Evolutionary conservation across 2,113 vertebrate genomes (phyloP), one percentile per base, ranked within the genome.

Genomic region (Indri indri): DNA sequence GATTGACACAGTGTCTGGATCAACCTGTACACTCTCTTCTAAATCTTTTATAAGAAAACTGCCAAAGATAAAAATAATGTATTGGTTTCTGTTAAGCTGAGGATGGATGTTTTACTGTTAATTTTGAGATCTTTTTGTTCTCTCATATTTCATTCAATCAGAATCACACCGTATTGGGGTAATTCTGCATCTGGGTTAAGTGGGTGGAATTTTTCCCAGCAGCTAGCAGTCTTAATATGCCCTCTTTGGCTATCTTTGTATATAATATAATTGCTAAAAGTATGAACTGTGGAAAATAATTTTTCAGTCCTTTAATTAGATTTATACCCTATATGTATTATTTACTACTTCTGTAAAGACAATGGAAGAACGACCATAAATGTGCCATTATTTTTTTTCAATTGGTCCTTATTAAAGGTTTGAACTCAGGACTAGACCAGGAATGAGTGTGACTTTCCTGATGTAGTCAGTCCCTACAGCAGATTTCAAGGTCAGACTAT

Each of bases 271-370:
- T 82, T 91, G 42, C 79, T 71, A 54, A 89, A 91, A 71, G 37
- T 23, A 34, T 20, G 30, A 92, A 47, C 50, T 42, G 4, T 90
- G 8, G 37, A 17, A 68, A 65, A 42, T 3, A 70, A 40, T 37
- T 40, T 91, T 84, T 88, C n/a, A 85, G 71, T 17, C 20, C 91
- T 92, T 91, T 84, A 59, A 54, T 80, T 84, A 91, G 92, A 7
- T 86, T 77, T 57, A 47, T 61, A 40, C 30, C 42, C 34, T 61
- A 0, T 90, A 8, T 81, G 1, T 80, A 4, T 77, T 63, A 54
- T 90, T 77, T 65, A 17, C 34, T 59, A 50, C 42, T 52, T 85
- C 45, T 92, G 1, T 76, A 61, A 90, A 80, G 82, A 27, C 20
- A 42, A 22, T 57, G 13, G 52, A 86, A 82, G 65, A 74, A 65